Evolutionary conservation across 1,140 invertebrate genomes (phyloP), one percentile per base, ranked within the genome.

Genomic region (Melitaea cinxia): DNA sequence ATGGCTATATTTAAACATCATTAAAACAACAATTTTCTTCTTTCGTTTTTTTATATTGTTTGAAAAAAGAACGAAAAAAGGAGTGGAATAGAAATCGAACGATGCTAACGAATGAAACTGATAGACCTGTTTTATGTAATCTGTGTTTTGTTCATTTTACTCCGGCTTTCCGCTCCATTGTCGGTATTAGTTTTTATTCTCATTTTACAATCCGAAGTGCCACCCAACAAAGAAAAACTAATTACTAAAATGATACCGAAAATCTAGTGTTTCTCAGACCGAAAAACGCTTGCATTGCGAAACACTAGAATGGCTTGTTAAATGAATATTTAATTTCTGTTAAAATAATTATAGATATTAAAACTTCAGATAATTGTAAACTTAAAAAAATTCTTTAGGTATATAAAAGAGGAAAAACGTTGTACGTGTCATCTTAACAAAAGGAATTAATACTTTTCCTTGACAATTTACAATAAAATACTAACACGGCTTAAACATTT

Each of bases 91-190:
- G 42, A 68, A 55, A 47, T 45, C 9, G 19, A 45, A 33, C 14
- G 12, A 15, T 60, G 53, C 73, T 73, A 58, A 57, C 42, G 72
- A 72, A 66, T 66, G 52, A 66, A 66, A 54, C 58, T 52, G 33
- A 63, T 65, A 61, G 65, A 72, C 68, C 54, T 55, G 71, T 69
- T 77, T 59, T 67, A 69, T 71, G 65, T 70, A 75, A 73, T 49
- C 35, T 15, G 59, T 39, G 52, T 49, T 58, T 71, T 73, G 55
- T 65, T 75, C 65, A 42, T 77, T 77, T 77, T 60, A 7, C 64
- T 54, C 63, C 42, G 23, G 26, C 30, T 63, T 42, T 52, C 45
- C 61, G 47, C 10, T 28, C 55, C 23, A 73, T 75, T 75, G 72
- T 74, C 35, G 54, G 30, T 17, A 45, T 24, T n/a, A 15, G 19